A percentile compares a stretch with the other conserved stretches of the same genome.
phyloP scores from a whole-genome alignment of 2,888 invertebrate species.

The Luffia ferchaultella region DNA sequence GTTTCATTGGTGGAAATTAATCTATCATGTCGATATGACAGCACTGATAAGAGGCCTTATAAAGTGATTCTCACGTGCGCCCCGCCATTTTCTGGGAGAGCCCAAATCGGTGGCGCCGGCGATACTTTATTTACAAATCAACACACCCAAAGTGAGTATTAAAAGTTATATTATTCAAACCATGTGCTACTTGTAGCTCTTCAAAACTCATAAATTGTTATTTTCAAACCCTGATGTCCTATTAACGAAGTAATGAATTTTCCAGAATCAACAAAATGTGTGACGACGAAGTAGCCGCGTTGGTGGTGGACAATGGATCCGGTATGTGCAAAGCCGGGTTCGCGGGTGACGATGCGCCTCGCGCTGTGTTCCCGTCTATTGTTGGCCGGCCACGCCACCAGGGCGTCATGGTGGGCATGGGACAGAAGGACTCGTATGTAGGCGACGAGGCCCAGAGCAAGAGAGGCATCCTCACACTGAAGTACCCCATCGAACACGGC shows the following conservation, averaged over 20 bases:
- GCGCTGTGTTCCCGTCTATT: constrained; percentile 96
- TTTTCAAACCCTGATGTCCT: neutral
- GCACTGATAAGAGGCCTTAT: constrained; percentile 65
- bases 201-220: neutral
- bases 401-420: constrained; percentile 98
- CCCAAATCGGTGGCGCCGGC: constrained; percentile 95
- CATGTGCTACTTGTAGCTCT: neutral
- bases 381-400: constrained; percentile 93
- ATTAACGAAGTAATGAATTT: constrained; percentile 41
- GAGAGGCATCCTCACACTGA: constrained; percentile 93
- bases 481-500: constrained; percentile 97
- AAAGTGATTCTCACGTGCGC: constrained; percentile 86
- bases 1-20: constrained; percentile 68
- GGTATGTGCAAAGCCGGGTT: constrained; percentile 98
- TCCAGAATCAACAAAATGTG: constrained; percentile 74
- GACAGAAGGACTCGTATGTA: constrained; percentile 96
- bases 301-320: constrained; percentile 97
- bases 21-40: neutral
- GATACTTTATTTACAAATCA: constrained; percentile 91
- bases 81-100: constrained; percentile 89
- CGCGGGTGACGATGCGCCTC: constrained; percentile 94
- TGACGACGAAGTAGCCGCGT: constrained; percentile 92
- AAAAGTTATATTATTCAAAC: neutral
- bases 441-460: constrained; percentile 97
- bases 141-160: neutral